These are phyloP conservation scores for Fratercula arctica DNA, from an alignment of 2,797 vertebrate species.

Conservation along the genomic window DNA sequence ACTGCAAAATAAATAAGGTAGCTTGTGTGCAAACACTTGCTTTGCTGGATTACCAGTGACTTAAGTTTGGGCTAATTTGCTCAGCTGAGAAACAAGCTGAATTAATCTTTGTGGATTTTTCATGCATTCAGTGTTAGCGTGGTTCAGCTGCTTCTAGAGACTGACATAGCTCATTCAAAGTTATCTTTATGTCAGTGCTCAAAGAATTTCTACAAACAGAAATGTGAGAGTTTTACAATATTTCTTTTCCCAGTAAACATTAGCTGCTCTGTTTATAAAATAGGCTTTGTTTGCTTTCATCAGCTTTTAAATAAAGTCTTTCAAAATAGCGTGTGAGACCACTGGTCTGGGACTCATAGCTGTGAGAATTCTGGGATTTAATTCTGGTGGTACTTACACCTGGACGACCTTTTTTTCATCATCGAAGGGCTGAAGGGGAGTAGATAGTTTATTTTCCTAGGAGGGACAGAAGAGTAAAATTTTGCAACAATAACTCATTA, in stretches of 20 bases:
- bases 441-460: neutral
- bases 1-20: neutral
- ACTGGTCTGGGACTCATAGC: neutral
- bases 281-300: neutral
- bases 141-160: neutral
- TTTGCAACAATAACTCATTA: neutral
- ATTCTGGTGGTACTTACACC: neutral
- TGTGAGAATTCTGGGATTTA: neutral
- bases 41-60: neutral
- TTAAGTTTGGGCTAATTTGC: neutral
- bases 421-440: neutral
- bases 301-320: neutral
- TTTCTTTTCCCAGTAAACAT: neutral
- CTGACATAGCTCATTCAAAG: neutral
- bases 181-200: neutral
- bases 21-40: neutral
- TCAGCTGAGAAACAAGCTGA: neutral
- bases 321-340: neutral
- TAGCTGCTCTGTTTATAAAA: neutral
- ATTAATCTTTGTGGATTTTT: neutral
- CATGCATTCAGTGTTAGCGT: neutral
- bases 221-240: neutral
- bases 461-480: neutral
- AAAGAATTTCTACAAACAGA: neutral
- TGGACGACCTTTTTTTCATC: neutral